A percentile compares a stretch with the other conserved stretches of the same genome.
These are phyloP conservation scores for Paramormyrops kingsleyae DNA, from an alignment of 2,113 vertebrate genomes.

Conservation along the genomic window DNA sequence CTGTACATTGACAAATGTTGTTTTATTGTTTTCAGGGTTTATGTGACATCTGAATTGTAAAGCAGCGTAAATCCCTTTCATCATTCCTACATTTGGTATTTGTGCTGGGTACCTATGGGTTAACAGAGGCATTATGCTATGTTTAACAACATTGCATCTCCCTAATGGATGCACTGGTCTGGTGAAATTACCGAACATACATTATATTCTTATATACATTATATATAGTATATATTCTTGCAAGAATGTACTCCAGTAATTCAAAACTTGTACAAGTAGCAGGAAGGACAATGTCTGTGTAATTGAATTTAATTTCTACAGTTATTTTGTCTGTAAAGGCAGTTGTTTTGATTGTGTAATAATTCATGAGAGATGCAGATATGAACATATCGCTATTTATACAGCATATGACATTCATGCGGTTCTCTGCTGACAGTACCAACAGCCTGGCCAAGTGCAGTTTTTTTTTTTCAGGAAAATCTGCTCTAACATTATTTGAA, in stretches of 20 bases:
- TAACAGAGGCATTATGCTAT: background rate
- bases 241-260: background rate
- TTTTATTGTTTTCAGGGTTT: background rate
- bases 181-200: background rate
- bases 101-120: background rate
- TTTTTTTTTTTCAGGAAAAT: background rate
- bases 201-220: background rate
- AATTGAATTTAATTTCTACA: background rate
- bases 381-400: background rate
- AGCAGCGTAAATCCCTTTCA: background rate
- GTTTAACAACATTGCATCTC: background rate
- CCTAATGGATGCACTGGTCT: background rate
- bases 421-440: background rate
- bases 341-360: background rate
- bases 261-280: background rate
- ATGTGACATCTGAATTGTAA: background rate
- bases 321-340: background rate
- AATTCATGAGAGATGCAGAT: background rate
- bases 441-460: background rate
- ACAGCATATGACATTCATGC: background rate
- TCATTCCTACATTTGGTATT: background rate
- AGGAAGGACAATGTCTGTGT: background rate
- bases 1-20: background rate
- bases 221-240: background rate
- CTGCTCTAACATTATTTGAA: constrained; percentile 7